These are phyloP conservation scores for Drosophila melanogaster DNA, from an alignment of 1,140 invertebrate species.

Conservation along the genomic window Release_6_plus_ISO1_MT NT_033777.3:26850001-26850500, in stretches of 20 bases:
- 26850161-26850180: conserved; percentile 62
- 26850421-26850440: conserved; percentile 1
- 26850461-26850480: conserved; percentile 74
- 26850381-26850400: conserved; percentile 83
- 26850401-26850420: conserved; percentile 54
- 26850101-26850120: conserved; percentile 70
- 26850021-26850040: too few species aligned
- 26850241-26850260: conserved; percentile 31
- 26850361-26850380: conserved; percentile 79
- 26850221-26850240: conserved; percentile 74
- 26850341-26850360: conserved; percentile 65
- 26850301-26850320: conserved; percentile 64
- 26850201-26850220: conserved; percentile 44
- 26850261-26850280: too few species aligned
- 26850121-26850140: conserved; percentile 49
- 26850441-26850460: conserved; percentile 74
- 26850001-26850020: too few species aligned
- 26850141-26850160: conserved; percentile 45
- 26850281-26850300: neutral
- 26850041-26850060: too few species aligned
- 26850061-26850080: too few species aligned
- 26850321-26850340: conserved; percentile 74
- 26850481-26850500: conserved; percentile 81
- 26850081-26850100: neutral
- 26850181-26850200: conserved; percentile 43